These are phyloP conservation scores for Saccopteryx leptura DNA, from an alignment of 2,113 vertebrate genomes.

Conservation along the genomic window DNA sequence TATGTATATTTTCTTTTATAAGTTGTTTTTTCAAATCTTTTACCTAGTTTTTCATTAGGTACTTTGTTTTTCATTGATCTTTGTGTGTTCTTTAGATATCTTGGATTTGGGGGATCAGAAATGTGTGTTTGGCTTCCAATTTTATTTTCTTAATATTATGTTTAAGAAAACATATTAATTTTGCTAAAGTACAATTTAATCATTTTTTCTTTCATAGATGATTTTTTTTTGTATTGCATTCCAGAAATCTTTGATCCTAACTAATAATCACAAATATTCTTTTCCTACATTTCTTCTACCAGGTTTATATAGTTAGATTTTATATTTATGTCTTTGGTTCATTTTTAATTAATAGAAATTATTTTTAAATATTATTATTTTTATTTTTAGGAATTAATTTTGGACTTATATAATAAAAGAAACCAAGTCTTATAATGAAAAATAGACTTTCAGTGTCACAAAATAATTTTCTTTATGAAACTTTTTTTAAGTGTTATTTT, in stretches of 20 bases:
- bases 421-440: neutral
- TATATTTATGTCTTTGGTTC: neutral
- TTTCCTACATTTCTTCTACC: neutral
- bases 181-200: neutral
- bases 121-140: neutral
- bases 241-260: slow-evolving; percentile 17
- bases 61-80: neutral
- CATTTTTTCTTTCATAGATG: neutral
- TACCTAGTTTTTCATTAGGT: neutral
- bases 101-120: slow-evolving; percentile 7
- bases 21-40: slow-evolving; percentile 28
- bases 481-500: neutral
- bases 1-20: slow-evolving; percentile 14
- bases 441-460: neutral
- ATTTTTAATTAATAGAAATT: slow-evolving; percentile 46
- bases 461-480: slow-evolving; percentile 32
- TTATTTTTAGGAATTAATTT: slow-evolving; percentile 31
- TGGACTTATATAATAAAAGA: neutral
- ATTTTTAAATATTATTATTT: neutral
- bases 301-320: neutral
- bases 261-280: neutral
- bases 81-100: neutral
- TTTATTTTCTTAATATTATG: neutral
- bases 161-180: neutral
- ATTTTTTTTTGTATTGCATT: neutral